Percentiles rank a stretch among this genome's conserved stretches.
Conservation (phyloP, 2,888 invertebrate genomes). For the Megalurothrips usitatus region DNA sequence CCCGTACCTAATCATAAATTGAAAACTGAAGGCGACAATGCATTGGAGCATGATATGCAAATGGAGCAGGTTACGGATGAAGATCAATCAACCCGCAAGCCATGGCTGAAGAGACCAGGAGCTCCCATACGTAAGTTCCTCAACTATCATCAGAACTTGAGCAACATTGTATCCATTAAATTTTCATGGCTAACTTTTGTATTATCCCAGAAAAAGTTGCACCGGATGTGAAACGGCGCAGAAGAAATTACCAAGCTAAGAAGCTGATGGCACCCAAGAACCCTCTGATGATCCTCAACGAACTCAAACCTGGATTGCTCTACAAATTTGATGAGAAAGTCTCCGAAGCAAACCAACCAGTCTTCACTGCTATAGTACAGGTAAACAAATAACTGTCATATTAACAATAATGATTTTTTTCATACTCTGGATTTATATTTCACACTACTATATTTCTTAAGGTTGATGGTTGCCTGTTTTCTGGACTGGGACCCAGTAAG, state of each 20-base stretch:
- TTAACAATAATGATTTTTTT: not conserved
- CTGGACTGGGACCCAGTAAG: not conserved
- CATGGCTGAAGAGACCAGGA: not conserved
- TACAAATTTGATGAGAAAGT: not conserved
- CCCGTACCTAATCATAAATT: too few relatives aligned
- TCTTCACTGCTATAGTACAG: not conserved
- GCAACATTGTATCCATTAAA: not conserved
- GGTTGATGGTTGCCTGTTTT: not conserved
- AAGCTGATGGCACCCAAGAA: not conserved
- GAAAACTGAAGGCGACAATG: too few relatives aligned
- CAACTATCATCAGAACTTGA: not conserved
- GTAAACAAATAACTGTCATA: not conserved
- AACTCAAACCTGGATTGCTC: not conserved
- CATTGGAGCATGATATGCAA: too few relatives aligned
- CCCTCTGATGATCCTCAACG: not conserved
- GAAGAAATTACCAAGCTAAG: not conserved
- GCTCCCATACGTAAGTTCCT: not conserved
- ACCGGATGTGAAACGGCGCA: not conserved
- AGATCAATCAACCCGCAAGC: not conserved
- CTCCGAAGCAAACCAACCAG: not conserved
- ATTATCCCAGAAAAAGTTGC: not conserved
- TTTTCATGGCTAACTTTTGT: not conserved
- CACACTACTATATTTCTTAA: not conserved
- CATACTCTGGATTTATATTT: not conserved
- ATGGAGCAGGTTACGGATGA: not conserved